Evolutionary conservation across 2,797 vertebrate species (phyloP).

Genomic region (Petrocephalus schoutedeni): DNA sequence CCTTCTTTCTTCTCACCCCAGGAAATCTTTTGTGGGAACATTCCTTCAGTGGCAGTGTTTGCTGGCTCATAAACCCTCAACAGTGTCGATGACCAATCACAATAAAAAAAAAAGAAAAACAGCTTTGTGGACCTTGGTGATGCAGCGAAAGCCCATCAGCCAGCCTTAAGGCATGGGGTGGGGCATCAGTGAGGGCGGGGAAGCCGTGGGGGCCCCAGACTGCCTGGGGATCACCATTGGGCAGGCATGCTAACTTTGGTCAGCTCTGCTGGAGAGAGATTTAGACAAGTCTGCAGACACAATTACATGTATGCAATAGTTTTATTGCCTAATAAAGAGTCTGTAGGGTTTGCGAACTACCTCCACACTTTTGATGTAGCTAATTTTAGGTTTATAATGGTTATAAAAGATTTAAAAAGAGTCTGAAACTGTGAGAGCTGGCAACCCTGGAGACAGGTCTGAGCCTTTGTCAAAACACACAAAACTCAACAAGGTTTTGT

Average conservation of each 20-base stretch:
- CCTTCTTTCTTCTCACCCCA: constrained; percentile 38
- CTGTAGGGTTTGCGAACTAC: not conserved
- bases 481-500: not conserved
- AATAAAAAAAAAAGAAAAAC: constrained; percentile 62
- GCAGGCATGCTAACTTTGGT: no score
- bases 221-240: not conserved
- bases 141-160: not conserved
- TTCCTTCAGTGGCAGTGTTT: constrained; percentile 49
- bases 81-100: constrained; percentile 58
- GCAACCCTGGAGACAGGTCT: not conserved
- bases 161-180: not conserved
- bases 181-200: not conserved
- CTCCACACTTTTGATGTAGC: not conserved
- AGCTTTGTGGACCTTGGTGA: not conserved
- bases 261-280: no score
- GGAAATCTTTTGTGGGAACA: constrained; percentile 35
- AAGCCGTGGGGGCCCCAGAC: not conserved
- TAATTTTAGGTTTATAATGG: not conserved
- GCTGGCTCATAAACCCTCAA: constrained; percentile 52
- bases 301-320: not conserved
- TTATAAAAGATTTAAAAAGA: no score
- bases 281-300: not conserved
- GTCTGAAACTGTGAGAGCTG: not conserved
- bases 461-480: not conserved
- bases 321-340: not conserved